Conservation (phyloP, 1,140 invertebrate genomes). For the Drosophila ironensis region DNA sequence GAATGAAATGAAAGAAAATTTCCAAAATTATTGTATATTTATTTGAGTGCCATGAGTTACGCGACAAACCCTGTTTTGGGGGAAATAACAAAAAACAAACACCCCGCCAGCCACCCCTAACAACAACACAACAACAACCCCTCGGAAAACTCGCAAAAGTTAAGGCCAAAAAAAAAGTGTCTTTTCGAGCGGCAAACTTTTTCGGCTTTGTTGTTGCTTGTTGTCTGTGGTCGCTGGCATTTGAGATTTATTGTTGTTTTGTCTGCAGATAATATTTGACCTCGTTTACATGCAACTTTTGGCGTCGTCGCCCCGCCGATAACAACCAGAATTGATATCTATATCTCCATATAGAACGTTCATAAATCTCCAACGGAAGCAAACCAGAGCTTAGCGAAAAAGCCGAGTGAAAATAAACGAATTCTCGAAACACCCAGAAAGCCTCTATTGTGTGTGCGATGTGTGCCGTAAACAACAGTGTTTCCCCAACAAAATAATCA, state of each 20-base stretch:
- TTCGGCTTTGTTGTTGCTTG: constrained; percentile 44
- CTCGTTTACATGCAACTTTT: constrained; percentile 59
- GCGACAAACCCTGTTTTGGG: neutral
- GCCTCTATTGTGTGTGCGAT: constrained; percentile 12
- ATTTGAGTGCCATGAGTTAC: neutral
- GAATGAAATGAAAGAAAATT: no score
- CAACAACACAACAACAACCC: constrained; percentile 6
- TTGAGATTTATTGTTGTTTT: constrained; percentile 62
- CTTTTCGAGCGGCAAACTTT: constrained; percentile 23
- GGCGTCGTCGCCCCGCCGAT: constrained; percentile 16
- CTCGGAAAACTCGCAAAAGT: constrained; percentile 6
- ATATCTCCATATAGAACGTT: constrained; percentile 6
- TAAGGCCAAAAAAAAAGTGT: constrained; percentile 12
- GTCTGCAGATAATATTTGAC: constrained; percentile 75
- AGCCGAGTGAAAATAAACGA: constrained; percentile 8
- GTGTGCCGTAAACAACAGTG: constrained; percentile 60
- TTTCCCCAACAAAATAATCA: constrained; percentile 24
- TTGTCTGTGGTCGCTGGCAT: constrained; percentile 60
- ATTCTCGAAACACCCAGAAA: constrained; percentile 19
- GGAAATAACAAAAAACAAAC: constrained; percentile 1
- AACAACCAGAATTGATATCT: constrained; percentile 30
- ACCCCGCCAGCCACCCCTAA: constrained; percentile 8
- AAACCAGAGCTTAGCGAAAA: constrained; percentile 11
- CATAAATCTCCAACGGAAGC: constrained; percentile 12
- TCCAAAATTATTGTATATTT: no score